Conservation (phyloP, 2,797 vertebrate genomes). For the Leucoraja ocellata region DNA sequence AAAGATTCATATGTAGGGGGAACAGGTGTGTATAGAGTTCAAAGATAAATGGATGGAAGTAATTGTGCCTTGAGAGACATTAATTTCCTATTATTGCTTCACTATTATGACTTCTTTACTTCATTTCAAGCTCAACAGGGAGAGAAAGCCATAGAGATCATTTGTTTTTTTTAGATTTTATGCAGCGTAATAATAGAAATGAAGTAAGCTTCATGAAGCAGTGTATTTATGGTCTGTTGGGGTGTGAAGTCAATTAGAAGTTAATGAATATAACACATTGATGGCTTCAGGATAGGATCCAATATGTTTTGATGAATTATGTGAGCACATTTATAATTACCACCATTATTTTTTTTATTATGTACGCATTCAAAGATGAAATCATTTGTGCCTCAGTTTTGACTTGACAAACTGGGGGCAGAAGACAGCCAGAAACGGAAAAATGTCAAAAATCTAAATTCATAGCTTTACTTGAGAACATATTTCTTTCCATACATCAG, state of each 20-base stretch:
- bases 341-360: constrained; percentile 50
- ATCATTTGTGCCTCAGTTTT: constrained; percentile 40
- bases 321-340: constrained; percentile 49
- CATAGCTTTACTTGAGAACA: not conserved
- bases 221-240: constrained; percentile 47
- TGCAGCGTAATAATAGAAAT: constrained; percentile 10
- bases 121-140: not conserved
- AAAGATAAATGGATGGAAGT: not conserved
- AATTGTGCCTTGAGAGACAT: not conserved
- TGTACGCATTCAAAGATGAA: not conserved
- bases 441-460: constrained; percentile 44
- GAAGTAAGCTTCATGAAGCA: constrained; percentile 42
- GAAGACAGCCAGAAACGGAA: constrained; percentile 44
- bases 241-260: constrained; percentile 52
- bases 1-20: not conserved
- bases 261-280: constrained; percentile 51
- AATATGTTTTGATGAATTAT: constrained; percentile 48
- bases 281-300: constrained; percentile 45
- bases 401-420: constrained; percentile 38
- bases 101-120: not conserved
- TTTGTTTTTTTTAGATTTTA: not conserved
- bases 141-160: not conserved
- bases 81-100: not conserved
- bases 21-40: not conserved
- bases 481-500: not conserved